Evolutionary conservation across 2,888 invertebrate species (phyloP).

Genomic region (Cheilosia variabilis): DNA sequence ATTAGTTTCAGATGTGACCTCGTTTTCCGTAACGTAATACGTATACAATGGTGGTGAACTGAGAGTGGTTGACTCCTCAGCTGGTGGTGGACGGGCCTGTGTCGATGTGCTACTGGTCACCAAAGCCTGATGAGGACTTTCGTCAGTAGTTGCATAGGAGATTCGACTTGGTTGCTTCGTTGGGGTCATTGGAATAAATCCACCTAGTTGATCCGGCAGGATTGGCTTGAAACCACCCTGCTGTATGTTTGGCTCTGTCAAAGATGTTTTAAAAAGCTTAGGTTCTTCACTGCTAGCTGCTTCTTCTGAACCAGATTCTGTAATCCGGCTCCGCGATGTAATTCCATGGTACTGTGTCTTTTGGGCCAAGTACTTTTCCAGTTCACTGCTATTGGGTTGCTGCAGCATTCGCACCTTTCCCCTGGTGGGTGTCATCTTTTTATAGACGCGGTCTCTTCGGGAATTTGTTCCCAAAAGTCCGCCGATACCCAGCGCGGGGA

Average conservation of each 20-base stretch:
- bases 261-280: slow-evolving; percentile 81
- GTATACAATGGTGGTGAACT: slow-evolving; percentile 74
- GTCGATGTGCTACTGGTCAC: slow-evolving; percentile 34
- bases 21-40: slow-evolving; percentile 81
- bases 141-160: slow-evolving; percentile 19
- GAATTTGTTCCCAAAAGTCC: slow-evolving; percentile 85
- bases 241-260: slow-evolving; percentile 85
- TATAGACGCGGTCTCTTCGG: slow-evolving; percentile 81
- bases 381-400: slow-evolving; percentile 81
- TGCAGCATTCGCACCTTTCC: slow-evolving; percentile 83
- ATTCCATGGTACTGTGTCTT: slow-evolving; percentile 78
- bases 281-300: slow-evolving; percentile 79
- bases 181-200: slow-evolving; percentile 89
- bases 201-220: slow-evolving; percentile 88
- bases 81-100: slow-evolving; percentile 25
- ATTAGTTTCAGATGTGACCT: slow-evolving; percentile 73
- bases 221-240: slow-evolving; percentile 91
- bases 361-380: slow-evolving; percentile 82
- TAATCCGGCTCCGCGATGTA: slow-evolving; percentile 77
- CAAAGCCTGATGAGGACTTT: not conserved
- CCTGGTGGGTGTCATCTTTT: slow-evolving; percentile 79
- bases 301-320: slow-evolving; percentile 80
- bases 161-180: slow-evolving; percentile 37
- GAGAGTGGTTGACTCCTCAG: slow-evolving; percentile 45
- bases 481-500: slow-evolving; percentile 89